Percentiles rank a stretch among this genome's conserved stretches.
Conservation (phyloP, 2,888 invertebrate species). For the Eupithecia subumbrata region DNA sequence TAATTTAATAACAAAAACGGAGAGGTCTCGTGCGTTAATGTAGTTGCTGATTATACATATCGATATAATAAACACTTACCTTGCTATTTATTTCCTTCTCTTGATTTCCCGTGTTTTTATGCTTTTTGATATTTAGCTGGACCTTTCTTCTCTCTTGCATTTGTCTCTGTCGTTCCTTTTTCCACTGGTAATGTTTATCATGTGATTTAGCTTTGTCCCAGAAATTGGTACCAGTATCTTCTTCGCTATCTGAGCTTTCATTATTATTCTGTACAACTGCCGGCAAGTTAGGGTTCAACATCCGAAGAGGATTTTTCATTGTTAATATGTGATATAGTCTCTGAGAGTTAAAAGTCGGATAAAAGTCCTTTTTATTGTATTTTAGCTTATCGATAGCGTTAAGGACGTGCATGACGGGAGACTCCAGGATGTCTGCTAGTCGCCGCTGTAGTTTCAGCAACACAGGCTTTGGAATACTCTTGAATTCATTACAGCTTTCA, state of each 20-base stretch:
- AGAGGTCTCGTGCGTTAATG: not conserved
- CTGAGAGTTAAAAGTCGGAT: conserved; percentile 85
- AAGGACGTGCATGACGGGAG: conserved; percentile 88
- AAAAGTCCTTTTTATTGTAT: conserved; percentile 85
- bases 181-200: conserved; percentile 81
- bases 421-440: conserved; percentile 87
- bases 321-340: conserved; percentile 85
- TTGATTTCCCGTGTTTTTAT: conserved; percentile 61
- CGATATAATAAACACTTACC: conserved; percentile 65
- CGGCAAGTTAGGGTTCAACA: conserved; percentile 76
- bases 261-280: conserved; percentile 49
- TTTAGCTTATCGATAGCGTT: conserved; percentile 88
- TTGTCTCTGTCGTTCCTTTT: conserved; percentile 70
- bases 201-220: conserved; percentile 80
- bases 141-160: conserved; percentile 68
- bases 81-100: conserved; percentile 79
- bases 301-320: conserved; percentile 79
- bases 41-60: not conserved
- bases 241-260: conserved; percentile 71
- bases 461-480: conserved; percentile 86
- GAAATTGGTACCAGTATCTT: conserved; percentile 67
- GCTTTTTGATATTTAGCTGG: conserved; percentile 60
- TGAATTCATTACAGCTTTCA: conserved; percentile 88
- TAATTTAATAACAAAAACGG: not conserved
- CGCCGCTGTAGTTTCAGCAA: conserved; percentile 86